Base-by-base conservation (phyloP, 2,113 vertebrate species). In the Tenrec ecaudatus region DNA sequence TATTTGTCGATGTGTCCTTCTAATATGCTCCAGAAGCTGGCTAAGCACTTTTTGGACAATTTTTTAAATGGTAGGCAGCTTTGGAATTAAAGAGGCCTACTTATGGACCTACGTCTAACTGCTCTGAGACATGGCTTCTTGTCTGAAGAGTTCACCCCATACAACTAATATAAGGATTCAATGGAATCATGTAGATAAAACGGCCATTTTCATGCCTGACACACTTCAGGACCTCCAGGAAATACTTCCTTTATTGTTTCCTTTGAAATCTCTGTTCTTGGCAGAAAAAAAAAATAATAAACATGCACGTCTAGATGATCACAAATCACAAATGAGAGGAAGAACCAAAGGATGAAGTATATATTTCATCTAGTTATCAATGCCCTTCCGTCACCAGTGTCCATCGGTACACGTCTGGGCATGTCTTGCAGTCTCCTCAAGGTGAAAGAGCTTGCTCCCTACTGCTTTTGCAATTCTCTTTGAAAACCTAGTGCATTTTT, bases 231-330 rank as follows among this genome's bases (percentile, higher is more conserved):
- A 58, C 19, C 66, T 11, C 64, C 15, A 89, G 47, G 68, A 94
- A 92, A 86, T 77, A n/a, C 15, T 91, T 77, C 36, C 38, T 47
- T 88, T 20, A 16, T 79, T 31, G 17, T 86, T 90, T 82, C 84
- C 20, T 82, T 82, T 77, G 14, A 86, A 76, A 94, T 84, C 22
- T 69, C 12, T 77, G 22, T 58, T 87, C 33, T 73, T 77, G n/a
- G 19, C 15, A 6, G 53, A 69, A 95, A 95, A 33, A 15, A 53
- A 2, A 53, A 53, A 53, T 62, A 60, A 73, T 58, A 53, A 38
- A 83, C 38, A 20, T 5, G 58, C 33, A 82, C 38, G 31, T 43
- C 71, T 89, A 76, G 27, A 69, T 90, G n/a, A 86, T 73, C 68
- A 86, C 6, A 75, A 12, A 53, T 53, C 11, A 53, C 47, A 53